phyloP scores from a whole-genome alignment of 2,797 vertebrate genomes.

The Brachymystax lenok region DNA sequence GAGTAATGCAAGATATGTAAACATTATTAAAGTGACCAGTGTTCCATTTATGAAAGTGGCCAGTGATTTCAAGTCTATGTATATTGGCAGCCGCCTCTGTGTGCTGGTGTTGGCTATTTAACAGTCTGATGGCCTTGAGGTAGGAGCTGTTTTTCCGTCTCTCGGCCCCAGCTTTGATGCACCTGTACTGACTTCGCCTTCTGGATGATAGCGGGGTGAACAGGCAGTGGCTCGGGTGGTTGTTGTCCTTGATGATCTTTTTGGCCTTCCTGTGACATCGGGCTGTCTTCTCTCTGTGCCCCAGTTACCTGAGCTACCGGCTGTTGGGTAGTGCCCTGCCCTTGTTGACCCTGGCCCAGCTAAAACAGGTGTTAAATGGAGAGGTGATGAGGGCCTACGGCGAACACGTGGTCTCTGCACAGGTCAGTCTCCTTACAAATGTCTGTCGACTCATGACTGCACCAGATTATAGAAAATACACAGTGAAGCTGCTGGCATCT shows the following conservation, averaged over 20 bases:
- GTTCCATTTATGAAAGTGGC: too few relatives aligned
- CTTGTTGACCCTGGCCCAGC: conserved; percentile 80
- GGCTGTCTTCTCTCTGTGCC: background rate
- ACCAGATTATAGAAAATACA: background rate
- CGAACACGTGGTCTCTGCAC: conserved; percentile 79
- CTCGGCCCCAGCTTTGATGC: too few relatives aligned
- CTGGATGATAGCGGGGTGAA: too few relatives aligned
- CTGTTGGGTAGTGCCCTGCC: conserved; percentile 87
- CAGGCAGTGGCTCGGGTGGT: background rate
- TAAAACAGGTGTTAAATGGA: conserved; percentile 82
- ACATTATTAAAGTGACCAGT: too few relatives aligned
- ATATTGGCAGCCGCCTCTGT: too few relatives aligned
- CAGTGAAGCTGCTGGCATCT: background rate
- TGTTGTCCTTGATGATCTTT: too few relatives aligned
- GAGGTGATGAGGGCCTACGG: conserved; percentile 87
- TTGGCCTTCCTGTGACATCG: background rate
- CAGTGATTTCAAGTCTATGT: too few relatives aligned
- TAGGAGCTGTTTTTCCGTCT: too few relatives aligned
- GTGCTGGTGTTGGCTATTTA: too few relatives aligned
- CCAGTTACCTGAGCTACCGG: conserved; percentile 86
- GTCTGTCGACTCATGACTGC: background rate
- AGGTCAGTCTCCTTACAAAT: conserved; percentile 72
- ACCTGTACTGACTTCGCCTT: too few relatives aligned
- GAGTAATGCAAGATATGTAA: too few relatives aligned
- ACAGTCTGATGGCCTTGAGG: too few relatives aligned